Conservation (phyloP, 37 sponge, comb jelly and placozoan genomes). For the Diacarnus erythraeanus region DNA sequence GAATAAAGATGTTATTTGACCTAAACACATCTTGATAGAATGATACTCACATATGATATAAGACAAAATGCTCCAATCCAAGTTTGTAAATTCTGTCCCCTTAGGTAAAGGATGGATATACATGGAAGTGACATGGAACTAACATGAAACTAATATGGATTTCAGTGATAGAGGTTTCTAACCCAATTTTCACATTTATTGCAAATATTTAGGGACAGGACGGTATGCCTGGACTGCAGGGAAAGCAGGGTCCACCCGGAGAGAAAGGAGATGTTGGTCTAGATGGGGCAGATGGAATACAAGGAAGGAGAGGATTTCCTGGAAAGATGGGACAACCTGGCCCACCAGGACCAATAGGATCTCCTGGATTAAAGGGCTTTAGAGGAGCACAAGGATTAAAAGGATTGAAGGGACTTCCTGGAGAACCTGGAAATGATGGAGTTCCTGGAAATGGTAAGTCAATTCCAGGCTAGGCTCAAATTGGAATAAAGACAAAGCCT, state of each 20-base stretch:
- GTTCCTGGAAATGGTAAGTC: not conserved
- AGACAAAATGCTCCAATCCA: no score
- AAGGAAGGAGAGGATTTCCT: not conserved
- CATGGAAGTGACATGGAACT: no score
- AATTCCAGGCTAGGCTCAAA: no score
- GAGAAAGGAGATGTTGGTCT: not conserved
- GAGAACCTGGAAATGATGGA: not conserved
- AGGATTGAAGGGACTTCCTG: conserved; percentile 1
- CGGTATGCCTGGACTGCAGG: not conserved
- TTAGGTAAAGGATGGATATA: no score
- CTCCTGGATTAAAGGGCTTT: not conserved
- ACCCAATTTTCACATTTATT: no score
- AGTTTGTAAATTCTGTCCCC: no score
- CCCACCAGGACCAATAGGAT: not conserved
- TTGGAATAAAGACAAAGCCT: no score
- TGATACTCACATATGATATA: not conserved
- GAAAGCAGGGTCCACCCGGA: not conserved
- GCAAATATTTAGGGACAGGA: no score
- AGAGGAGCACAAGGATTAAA: not conserved
- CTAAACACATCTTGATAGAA: not conserved
- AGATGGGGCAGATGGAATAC: not conserved
- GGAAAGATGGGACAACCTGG: not conserved
- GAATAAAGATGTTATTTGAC: no score
- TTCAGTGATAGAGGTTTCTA: no score
- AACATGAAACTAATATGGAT: no score